Base-by-base conservation (phyloP, 1,140 invertebrate genomes). In the Trissolcus basalis region DNA sequence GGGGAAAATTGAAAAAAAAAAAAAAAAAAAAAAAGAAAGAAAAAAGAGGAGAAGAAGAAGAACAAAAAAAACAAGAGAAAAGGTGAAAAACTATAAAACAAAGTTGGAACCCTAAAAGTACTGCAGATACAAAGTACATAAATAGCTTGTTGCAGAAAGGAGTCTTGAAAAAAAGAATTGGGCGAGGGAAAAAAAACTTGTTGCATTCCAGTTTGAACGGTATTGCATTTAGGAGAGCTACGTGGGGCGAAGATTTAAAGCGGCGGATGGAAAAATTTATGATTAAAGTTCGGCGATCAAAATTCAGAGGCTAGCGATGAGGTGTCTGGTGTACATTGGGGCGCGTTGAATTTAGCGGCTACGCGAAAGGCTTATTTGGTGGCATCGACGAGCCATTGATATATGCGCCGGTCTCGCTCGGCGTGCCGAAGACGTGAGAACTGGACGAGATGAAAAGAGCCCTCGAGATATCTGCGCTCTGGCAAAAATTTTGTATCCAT, bases 361-460 rank as follows among this genome's bases (percentile, higher is more conserved):
- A 49, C 43, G 41, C 60, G 60, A 58, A 61, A 72, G 69, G 75
- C 70, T 70, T 73, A 78, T 74, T 78, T 74, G 70, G 61, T 70
- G 65, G 61, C 76, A 73, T 45, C 69, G 19, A 27, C 19, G 65
- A 51, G 65, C 65, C 67, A 74, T 78, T 74, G 76, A 74, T 74
- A 74, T 73, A 78, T 67, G 70, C 69, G 49, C 54, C 36, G 47
- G 51, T 55, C 61, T 60, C 74, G 74, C 68, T 68, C 51, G 63
- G 45, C 56, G 71, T 71, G 56, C 55, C 73, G 73, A 65, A 70
- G 74, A 78, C 76, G 76, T 78, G 70, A 78, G 76, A 78, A 78
- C 76, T 73, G 76, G 76, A 78, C 73, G 76, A 78, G 73, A 78
- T 73, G 59, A 78, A 73, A 78, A 6, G 19, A 78, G 76, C 76